phyloP scores from a whole-genome alignment of 2,797 vertebrate species.

The Picus viridis region DNA sequence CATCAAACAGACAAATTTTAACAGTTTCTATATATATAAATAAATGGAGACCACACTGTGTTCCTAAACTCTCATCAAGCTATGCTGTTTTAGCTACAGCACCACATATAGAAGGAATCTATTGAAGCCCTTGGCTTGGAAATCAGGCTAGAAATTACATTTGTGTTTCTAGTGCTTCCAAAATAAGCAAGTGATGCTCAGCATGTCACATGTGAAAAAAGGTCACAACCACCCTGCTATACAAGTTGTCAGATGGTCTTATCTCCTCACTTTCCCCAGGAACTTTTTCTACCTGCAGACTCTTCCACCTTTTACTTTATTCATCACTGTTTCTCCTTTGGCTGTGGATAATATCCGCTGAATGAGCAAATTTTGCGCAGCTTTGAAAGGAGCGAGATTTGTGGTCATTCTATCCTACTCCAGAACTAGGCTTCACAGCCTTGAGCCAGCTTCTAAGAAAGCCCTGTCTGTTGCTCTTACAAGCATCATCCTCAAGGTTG shows the following conservation, averaged over 20 bases:
- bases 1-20: background rate
- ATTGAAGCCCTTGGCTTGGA: background rate
- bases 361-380: background rate
- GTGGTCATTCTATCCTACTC: background rate
- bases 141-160: background rate
- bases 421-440: background rate
- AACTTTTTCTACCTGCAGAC: background rate
- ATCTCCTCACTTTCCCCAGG: background rate
- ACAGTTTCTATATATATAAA: background rate
- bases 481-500: slow-evolving; percentile 17
- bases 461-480: background rate
- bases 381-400: background rate
- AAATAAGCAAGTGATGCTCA: background rate
- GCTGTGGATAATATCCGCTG: background rate
- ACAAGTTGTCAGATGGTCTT: background rate
- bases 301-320: slow-evolving; percentile 10
- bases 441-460: slow-evolving; percentile 32
- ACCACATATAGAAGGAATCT: background rate
- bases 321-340: background rate
- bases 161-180: background rate
- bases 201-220: background rate
- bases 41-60: background rate
- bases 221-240: background rate
- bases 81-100: background rate
- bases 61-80: background rate